phyloP scores from a whole-genome alignment of 2,797 vertebrate species.

The Pipistrellus pipistrellus region DNA sequence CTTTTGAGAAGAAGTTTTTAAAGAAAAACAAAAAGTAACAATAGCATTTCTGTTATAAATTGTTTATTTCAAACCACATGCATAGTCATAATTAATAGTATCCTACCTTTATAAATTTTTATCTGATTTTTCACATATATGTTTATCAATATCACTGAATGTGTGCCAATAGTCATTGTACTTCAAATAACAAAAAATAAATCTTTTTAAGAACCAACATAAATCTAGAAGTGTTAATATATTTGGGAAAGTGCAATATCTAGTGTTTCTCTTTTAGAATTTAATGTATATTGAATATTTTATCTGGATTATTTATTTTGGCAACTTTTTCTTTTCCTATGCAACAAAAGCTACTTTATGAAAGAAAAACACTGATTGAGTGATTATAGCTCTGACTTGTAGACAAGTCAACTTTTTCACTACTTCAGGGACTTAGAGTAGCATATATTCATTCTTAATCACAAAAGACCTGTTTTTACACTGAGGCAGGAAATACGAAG shows the following conservation, averaged over 20 bases:
- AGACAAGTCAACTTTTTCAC: background rate
- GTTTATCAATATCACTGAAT: slow-evolving; percentile 45
- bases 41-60: background rate
- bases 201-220: background rate
- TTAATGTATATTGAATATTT: slow-evolving; percentile 71
- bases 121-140: slow-evolving; percentile 55
- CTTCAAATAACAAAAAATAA: slow-evolving; percentile 65
- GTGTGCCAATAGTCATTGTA: slow-evolving; percentile 5
- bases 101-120: background rate
- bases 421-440: background rate
- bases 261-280: slow-evolving; percentile 63
- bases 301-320: slow-evolving; percentile 68
- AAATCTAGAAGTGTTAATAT: slow-evolving; percentile 48
- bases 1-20: background rate
- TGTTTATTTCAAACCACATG: slow-evolving; percentile 8
- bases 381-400: background rate
- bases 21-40: background rate
- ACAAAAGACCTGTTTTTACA: slow-evolving; percentile 22
- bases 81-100: slow-evolving; percentile 14
- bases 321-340: background rate
- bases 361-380: slow-evolving; percentile 12
- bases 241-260: slow-evolving; percentile 41
- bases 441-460: background rate
- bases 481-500: background rate
- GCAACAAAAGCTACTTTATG: slow-evolving; percentile 28